Conservation (phyloP, 1,140 invertebrate species). For the Orius laevigatus region DNA sequence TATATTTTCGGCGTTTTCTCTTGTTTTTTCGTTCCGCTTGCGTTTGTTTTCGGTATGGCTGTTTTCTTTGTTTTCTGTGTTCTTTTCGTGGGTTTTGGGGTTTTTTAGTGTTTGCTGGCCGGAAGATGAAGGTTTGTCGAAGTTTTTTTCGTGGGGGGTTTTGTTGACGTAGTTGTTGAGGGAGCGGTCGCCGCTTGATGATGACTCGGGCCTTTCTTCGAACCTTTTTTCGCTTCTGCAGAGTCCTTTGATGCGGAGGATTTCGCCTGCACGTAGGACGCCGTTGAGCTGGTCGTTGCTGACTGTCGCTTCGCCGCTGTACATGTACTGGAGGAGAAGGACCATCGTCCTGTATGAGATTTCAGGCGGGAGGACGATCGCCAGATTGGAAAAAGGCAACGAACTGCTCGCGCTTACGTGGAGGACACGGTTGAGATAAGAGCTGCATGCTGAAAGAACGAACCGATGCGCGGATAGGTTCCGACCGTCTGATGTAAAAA, state of each 20-base stretch:
- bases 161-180: slow-evolving; percentile 20
- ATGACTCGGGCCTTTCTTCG: slow-evolving; percentile 11
- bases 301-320: slow-evolving; percentile 67
- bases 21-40: slow-evolving; percentile 22
- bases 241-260: slow-evolving; percentile 43
- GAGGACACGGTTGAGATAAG: slow-evolving; percentile 39
- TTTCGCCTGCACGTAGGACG: slow-evolving; percentile 59
- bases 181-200: slow-evolving; percentile 14
- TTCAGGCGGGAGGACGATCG: slow-evolving; percentile 63
- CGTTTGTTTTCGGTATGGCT: no score
- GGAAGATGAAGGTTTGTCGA: slow-evolving; percentile 22
- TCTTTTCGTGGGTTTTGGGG: no score
- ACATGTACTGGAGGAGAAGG: slow-evolving; percentile 73
- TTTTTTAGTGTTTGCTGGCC: slow-evolving; percentile 14
- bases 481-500: slow-evolving; percentile 61
- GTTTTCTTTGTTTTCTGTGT: no score
- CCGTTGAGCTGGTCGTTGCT: slow-evolving; percentile 64
- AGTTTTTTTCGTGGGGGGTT: slow-evolving; percentile 24
- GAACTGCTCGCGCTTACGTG: slow-evolving; percentile 35
- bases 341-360: slow-evolving; percentile 60
- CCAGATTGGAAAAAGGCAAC: slow-evolving; percentile 40
- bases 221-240: slow-evolving; percentile 11
- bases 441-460: slow-evolving; percentile 61
- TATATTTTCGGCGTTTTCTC: no score
- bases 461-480: slow-evolving; percentile 74